Evolutionary conservation across 2,797 vertebrate species (phyloP), one percentile per base, ranked within the genome.

Genomic region (Schizothorax lantsangensis): DNA sequence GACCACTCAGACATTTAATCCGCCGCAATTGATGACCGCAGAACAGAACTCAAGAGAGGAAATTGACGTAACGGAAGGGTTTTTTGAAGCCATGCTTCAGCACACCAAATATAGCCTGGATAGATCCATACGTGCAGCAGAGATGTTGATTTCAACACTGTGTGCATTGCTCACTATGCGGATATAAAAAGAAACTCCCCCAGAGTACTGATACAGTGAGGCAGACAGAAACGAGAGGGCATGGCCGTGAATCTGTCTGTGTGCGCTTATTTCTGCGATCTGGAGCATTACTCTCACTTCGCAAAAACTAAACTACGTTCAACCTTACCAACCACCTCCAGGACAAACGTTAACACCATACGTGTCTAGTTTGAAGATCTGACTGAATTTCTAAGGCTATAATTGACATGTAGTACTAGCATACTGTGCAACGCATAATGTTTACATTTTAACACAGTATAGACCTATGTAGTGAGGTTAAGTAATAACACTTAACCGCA

Each of bases 1-100:
- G 49, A 75, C 47, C 62, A 26, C 80, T 84, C 5, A 23, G 89
- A 87, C 88, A 90, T 82, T 71, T 45, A 84, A 88, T 81, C 89
- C 15, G 7, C 11, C 72, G 47, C 43, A 57, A 83, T 57, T 52
- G 84, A 87, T 23, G 36, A 81, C 85, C 80, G 36, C 87, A 81
- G 74, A 66, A 77, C 79, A 45, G n/a, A 74, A 81, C 68, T 80
- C 15, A 26, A 85, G 62, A 83, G 59, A 84, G 33, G 74, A 87
- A 81, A 72, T 17, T 81, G 83, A 88, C 59, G 82, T 81, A 86
- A 88, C 4, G 69, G 19, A 45, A 79, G 66, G 10, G 1, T 9
- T 57, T 78, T 86, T 59, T 26, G 9, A 75, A 84, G 73, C 38
- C 38, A 82, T 83, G 30, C 74, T 79, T 84, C 78, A 73, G 78